Evolutionary conservation across 2,113 vertebrate species (phyloP), one percentile per base, ranked within the genome.

Genomic region (Macquaria ambigua): DNA sequence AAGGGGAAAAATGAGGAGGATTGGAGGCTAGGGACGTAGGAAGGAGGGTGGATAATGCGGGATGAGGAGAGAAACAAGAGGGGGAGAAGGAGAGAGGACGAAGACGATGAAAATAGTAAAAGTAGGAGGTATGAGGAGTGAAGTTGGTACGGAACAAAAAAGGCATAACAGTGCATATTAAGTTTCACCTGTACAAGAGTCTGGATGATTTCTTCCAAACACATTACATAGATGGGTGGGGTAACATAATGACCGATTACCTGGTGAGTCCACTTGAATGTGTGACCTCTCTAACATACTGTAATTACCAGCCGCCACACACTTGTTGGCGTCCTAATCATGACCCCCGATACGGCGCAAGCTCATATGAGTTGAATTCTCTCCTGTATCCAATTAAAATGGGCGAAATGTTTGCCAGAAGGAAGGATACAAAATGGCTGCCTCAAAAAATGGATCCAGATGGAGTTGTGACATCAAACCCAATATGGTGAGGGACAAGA

Each of bases 391-490:
- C 11, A 25, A 74, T 83, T 89, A 66, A 85, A 82, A 79, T 81
- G 70, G 75, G 82, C 71, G 81, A 81, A 76, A 73, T 37, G 68
- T 82, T 69, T 91, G 86, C 81, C 85, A 92, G 74, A 61, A 73
- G 86, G 62, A 34, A 34, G 34, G 53, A 66, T 3, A 82, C 77
- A 87, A 90, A 85, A 89, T 88, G 83, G 86, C 83, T 73, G 55
- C 69, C 56, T 66, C 18, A 23, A 31, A 80, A 90, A 87, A 90
- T 85, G 86, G 76, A 88, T 91, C 87, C 89, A 87, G 86, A 91
- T 89, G 89, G 87, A 91, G 77, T 77, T 67, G 85, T 81, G 89
- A 87, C 91, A 89, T 86, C 90, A 84, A 87, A 79, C 39, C 70
- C 89, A 87, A 79, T 86, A 90, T 82, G 91, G 82, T 80, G 37